Evolutionary conservation across 92 coral and sea anemone species (phyloP).

Genomic region (Phenganax marumi): DNA sequence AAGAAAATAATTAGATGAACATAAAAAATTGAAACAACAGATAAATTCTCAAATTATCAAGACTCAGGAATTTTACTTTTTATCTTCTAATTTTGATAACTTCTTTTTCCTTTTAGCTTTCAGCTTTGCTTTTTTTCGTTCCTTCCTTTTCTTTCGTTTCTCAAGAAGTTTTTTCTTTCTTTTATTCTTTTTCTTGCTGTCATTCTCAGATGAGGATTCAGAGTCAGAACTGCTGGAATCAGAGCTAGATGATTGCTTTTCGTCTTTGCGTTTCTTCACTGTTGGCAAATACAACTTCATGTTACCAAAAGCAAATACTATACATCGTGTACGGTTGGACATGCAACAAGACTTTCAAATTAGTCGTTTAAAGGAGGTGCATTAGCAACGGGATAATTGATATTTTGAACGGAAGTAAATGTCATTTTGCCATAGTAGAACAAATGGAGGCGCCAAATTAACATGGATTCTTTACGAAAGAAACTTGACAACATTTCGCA

Average conservation of each 20-base stretch:
- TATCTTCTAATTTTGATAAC: slow-evolving; percentile 11
- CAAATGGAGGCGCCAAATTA: too few relatives aligned
- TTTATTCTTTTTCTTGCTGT: slow-evolving; percentile 60
- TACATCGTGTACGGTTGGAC: too few relatives aligned
- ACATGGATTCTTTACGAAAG: too few relatives aligned
- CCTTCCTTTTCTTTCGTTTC: slow-evolving; percentile 51
- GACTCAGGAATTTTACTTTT: slow-evolving; percentile 3
- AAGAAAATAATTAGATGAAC: background rate
- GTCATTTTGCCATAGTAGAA: too few relatives aligned
- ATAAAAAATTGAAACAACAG: too few relatives aligned
- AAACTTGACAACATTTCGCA: too few relatives aligned
- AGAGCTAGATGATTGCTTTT: slow-evolving; percentile 15
- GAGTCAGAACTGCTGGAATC: slow-evolving; percentile 52
- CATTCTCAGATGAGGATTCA: slow-evolving; percentile 67
- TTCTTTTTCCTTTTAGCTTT: slow-evolving; percentile 50
- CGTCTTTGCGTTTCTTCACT: slow-evolving; percentile 26
- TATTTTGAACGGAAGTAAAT: too few relatives aligned
- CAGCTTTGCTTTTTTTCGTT: slow-evolving; percentile 48
- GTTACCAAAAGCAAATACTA: background rate
- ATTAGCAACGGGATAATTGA: too few relatives aligned
- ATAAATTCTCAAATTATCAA: background rate
- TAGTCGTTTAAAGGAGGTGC: too few relatives aligned
- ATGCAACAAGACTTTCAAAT: too few relatives aligned
- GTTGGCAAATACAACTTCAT: background rate
- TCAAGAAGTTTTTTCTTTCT: slow-evolving; percentile 47